These are phyloP conservation scores for Drosophila watanabei DNA, from an alignment of 1,140 invertebrate species.

Conservation along the genomic window DNA sequence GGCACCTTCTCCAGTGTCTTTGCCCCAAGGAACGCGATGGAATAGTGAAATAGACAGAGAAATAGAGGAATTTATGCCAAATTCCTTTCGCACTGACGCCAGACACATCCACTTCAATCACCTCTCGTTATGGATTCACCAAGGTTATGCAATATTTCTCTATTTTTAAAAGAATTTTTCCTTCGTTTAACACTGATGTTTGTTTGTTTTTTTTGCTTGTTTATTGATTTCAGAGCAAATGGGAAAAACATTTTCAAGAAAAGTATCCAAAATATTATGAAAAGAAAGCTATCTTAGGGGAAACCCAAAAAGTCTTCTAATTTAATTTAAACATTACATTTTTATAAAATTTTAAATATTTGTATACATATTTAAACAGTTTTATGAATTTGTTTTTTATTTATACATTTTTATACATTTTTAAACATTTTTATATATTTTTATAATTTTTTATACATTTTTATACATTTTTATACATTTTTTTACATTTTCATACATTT, in stretches of 20 bases:
- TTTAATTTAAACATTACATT: not conserved
- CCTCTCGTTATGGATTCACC: constrained; percentile 27
- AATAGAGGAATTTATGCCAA: constrained; percentile 45
- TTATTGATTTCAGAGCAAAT: not conserved
- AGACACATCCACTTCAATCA: constrained; percentile 33
- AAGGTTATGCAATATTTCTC: constrained; percentile 35
- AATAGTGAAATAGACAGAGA: constrained; percentile 22
- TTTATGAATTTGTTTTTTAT: too few species aligned
- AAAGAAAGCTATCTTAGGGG: not conserved
- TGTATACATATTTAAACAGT: too few species aligned
- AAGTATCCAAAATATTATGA: not conserved
- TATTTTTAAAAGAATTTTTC: constrained; percentile 1
- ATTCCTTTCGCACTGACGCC: constrained; percentile 37
- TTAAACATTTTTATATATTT: too few species aligned
- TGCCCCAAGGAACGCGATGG: constrained; percentile 26
- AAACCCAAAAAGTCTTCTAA: not conserved
- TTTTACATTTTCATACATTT: not conserved
- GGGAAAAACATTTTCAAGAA: not conserved
- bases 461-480: too few species aligned
- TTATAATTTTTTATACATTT: too few species aligned
- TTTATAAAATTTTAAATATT: too few species aligned
- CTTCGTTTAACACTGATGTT: not conserved
- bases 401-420: too few species aligned
- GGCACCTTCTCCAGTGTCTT: constrained; percentile 25
- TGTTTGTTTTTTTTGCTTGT: not conserved